A percentile compares a stretch with the other conserved stretches of the same genome.
Conservation (phyloP, 1,140 invertebrate genomes). For the Saccostrea glomerata region DNA sequence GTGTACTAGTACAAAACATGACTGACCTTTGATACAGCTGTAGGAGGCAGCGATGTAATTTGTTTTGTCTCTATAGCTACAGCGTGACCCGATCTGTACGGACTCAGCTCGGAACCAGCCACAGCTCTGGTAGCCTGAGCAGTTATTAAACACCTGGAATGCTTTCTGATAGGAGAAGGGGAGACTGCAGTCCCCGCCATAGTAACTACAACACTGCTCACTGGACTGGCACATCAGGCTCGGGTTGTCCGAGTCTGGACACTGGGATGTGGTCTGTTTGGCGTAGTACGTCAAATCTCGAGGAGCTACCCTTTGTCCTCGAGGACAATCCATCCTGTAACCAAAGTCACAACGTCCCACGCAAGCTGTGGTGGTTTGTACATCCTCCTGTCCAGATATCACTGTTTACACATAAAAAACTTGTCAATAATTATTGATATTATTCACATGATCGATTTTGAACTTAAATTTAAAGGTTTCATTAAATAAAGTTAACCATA, state of each 20-base stretch:
- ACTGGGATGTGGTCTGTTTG: not conserved
- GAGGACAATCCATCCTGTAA: slow-evolving; percentile 31
- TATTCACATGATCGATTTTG: no score
- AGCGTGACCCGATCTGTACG: not conserved
- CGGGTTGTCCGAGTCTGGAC: not conserved
- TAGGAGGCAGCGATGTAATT: slow-evolving; percentile 28
- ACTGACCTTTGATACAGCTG: slow-evolving; percentile 19
- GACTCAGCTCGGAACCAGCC: slow-evolving; percentile 34
- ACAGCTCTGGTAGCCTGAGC: slow-evolving; percentile 17
- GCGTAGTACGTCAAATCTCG: not conserved
- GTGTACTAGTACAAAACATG: not conserved
- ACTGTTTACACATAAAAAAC: not conserved
- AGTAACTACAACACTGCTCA: not conserved
- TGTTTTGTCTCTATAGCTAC: slow-evolving; percentile 4
- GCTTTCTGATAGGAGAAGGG: not conserved
- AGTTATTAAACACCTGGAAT: slow-evolving; percentile 26
- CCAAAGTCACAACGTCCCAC: slow-evolving; percentile 23
- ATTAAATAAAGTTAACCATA: no score
- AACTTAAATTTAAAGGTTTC: no score
- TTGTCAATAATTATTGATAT: no score
- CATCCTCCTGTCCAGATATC: slow-evolving; percentile 6
- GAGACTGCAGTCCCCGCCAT: slow-evolving; percentile 29
- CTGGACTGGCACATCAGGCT: not conserved
- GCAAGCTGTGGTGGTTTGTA: slow-evolving; percentile 1
- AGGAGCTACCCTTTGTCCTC: slow-evolving; percentile 13